Evolutionary conservation across 2,113 vertebrate genomes (phyloP).

Genomic region (Odontesthes bonariensis): DNA sequence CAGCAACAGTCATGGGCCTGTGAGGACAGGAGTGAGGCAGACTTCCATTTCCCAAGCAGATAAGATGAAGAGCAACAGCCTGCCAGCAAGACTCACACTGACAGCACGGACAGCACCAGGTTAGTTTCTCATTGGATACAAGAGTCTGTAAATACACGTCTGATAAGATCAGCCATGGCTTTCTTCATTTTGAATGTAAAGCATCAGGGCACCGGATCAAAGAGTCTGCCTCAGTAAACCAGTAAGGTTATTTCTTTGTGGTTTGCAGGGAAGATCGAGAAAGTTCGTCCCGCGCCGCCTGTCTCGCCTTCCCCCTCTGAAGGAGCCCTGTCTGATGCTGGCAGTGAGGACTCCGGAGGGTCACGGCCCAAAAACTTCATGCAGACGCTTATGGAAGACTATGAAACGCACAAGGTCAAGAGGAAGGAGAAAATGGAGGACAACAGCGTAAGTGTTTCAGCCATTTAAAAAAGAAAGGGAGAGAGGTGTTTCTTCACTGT

Average conservation of each 20-base stretch:
- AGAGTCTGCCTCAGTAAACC: background rate
- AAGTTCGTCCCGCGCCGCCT: slow-evolving; percentile 87
- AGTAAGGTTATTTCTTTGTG: background rate
- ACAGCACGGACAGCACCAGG: slow-evolving; percentile 92
- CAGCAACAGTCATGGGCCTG: slow-evolving; percentile 62
- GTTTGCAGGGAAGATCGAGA: slow-evolving; percentile 95
- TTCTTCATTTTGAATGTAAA: background rate
- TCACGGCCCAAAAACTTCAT: slow-evolving; percentile 93
- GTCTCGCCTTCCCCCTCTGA: slow-evolving; percentile 90
- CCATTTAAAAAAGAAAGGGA: background rate
- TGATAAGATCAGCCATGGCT: background rate
- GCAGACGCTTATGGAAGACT: slow-evolving; percentile 99
- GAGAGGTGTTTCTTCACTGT: background rate
- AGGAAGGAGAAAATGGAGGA: slow-evolving; percentile 93
- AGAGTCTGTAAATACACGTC: background rate
- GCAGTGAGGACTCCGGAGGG: slow-evolving; percentile 88
- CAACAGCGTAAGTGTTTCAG: slow-evolving; percentile 89
- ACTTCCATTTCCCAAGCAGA: slow-evolving; percentile 75
- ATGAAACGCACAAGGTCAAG: slow-evolving; percentile 95
- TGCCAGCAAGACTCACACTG: slow-evolving; percentile 83
- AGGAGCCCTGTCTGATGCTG: slow-evolving; percentile 85
- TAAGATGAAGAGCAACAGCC: slow-evolving; percentile 83
- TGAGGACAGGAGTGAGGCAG: slow-evolving; percentile 44
- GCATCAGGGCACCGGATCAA: background rate
- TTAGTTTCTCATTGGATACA: slow-evolving; percentile 48